Conservation (phyloP, 2,797 vertebrate genomes). For the Ptychobarbus kaznakovi region DNA sequence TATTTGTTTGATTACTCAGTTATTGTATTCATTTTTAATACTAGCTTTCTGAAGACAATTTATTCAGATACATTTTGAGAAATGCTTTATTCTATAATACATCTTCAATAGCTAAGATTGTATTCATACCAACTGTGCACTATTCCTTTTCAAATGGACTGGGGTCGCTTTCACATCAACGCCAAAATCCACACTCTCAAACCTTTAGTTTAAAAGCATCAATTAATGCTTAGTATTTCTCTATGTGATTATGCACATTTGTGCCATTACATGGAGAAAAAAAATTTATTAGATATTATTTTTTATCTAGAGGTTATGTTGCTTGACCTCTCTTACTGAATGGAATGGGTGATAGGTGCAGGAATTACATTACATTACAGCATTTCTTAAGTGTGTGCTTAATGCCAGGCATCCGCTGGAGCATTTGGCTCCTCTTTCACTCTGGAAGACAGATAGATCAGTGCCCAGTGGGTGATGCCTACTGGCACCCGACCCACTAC, state of each 20-base stretch:
- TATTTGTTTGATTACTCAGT: neutral
- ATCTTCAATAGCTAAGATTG: neutral
- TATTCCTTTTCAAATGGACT: neutral
- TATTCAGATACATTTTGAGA: neutral
- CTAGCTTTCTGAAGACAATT: neutral
- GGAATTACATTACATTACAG: constrained; percentile 51
- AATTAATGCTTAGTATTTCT: neutral
- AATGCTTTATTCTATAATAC: neutral
- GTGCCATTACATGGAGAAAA: neutral
- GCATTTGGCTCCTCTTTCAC: constrained; percentile 73
- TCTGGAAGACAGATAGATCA: constrained; percentile 76
- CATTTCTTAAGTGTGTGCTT: constrained; percentile 57
- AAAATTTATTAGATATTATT: neutral
- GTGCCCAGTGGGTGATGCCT: constrained; percentile 69
- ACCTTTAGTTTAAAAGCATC: neutral
- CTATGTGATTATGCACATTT: neutral
- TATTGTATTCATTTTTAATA: neutral
- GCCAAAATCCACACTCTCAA: neutral
- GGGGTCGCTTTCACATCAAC: neutral
- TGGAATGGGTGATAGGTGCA: constrained; percentile 52
- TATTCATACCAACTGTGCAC: neutral
- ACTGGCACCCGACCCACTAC: constrained; percentile 69
- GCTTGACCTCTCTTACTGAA: constrained; percentile 7
- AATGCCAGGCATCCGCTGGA: constrained; percentile 70
- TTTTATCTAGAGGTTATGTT: constrained; percentile 16